These are phyloP conservation scores for Chaetophractus vellerosus DNA, from an alignment of 2,797 vertebrate species.

Conservation along the genomic window DNA sequence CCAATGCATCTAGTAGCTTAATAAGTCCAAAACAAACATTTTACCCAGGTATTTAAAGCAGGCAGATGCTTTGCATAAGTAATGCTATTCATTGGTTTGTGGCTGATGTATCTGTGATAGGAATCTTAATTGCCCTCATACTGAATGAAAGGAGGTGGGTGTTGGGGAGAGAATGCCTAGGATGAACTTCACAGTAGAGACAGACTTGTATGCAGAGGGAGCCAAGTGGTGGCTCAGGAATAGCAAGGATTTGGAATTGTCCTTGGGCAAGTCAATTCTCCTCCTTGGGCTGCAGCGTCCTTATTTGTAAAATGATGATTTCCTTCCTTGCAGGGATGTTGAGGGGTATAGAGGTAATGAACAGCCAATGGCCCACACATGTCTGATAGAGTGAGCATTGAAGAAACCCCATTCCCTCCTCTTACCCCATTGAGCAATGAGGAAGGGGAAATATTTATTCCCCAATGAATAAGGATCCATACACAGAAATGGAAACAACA, in stretches of 20 bases:
- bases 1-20: slow-evolving; percentile 72
- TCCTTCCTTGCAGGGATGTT: background rate
- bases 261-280: background rate
- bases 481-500: background rate
- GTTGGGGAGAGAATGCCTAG: background rate
- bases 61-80: slow-evolving; percentile 84
- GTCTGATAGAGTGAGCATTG: background rate
- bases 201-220: background rate
- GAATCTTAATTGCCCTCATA: slow-evolving; percentile 80
- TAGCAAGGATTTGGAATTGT: background rate
- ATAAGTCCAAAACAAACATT: slow-evolving; percentile 85
- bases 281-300: background rate
- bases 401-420: background rate
- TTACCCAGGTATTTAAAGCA: slow-evolving; percentile 85
- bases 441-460: background rate
- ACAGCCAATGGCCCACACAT: fast-evolving
- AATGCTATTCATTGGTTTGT: slow-evolving; percentile 82
- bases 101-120: slow-evolving; percentile 79
- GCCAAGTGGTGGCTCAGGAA: background rate
- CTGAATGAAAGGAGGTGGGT: slow-evolving; percentile 33
- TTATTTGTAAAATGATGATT: background rate
- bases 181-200: background rate
- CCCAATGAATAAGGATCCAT: background rate
- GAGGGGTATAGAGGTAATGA: background rate
- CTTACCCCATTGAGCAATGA: background rate